Percentiles rank a stretch among this genome's conserved stretches.
Evolutionary conservation across 2,113 vertebrate genomes (phyloP).

Genomic region (Rhynchomys soricoides): DNA sequence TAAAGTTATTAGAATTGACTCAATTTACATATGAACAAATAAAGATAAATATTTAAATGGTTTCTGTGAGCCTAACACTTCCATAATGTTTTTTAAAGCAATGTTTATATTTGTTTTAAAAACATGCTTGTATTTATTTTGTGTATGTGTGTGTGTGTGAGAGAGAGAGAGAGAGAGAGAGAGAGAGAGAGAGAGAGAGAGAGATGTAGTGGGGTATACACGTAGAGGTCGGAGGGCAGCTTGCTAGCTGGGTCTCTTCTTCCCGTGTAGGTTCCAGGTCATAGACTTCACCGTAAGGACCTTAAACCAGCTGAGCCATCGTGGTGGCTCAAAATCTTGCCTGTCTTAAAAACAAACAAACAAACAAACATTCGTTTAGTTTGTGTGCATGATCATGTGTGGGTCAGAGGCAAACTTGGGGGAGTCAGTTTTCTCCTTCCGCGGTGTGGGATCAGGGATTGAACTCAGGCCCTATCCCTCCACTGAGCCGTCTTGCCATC

Average conservation of each 20-base stretch:
- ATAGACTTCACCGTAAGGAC: background rate
- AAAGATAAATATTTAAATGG: constrained; percentile 39
- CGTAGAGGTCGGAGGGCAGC: background rate
- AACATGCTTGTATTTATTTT: too few relatives aligned
- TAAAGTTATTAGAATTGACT: constrained; percentile 15
- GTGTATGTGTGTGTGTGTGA: background rate
- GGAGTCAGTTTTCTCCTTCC: background rate
- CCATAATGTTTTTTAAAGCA: background rate
- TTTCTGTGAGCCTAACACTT: constrained; percentile 11
- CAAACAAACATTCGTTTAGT: background rate
- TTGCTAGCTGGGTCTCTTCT: background rate
- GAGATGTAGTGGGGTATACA: background rate
- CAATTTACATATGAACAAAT: constrained; percentile 5
- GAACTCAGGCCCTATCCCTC: background rate
- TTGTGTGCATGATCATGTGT: background rate
- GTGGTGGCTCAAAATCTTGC: background rate
- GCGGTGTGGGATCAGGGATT: background rate
- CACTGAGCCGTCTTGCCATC: background rate
- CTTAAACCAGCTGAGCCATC: background rate
- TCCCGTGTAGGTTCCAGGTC: background rate
- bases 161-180: too few relatives aligned
- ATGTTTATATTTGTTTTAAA: background rate
- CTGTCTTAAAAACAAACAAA: background rate
- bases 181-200: too few relatives aligned
- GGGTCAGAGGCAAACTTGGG: background rate